Evolutionary conservation across 2,797 vertebrate genomes (phyloP).

Genomic region (Dipus sagitta): DNA sequence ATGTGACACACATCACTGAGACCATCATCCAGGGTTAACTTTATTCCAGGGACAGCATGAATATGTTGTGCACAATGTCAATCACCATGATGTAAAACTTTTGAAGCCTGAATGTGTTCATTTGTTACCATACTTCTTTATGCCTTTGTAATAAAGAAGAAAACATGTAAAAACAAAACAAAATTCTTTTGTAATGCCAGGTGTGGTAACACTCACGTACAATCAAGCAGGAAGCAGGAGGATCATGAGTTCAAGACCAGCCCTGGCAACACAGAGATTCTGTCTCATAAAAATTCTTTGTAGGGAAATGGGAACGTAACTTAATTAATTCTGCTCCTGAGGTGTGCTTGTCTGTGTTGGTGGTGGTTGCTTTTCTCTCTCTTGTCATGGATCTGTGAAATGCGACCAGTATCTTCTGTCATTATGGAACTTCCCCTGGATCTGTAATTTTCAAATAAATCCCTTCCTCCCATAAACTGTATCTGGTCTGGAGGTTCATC

Average conservation of each 20-base stretch:
- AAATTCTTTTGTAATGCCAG: neutral
- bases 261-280: neutral
- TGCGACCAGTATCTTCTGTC: too few relatives aligned
- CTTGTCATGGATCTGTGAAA: too few relatives aligned
- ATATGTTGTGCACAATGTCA: neutral
- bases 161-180: slow-evolving; percentile 26
- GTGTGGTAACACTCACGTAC: neutral
- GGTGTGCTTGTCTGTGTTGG: too few relatives aligned
- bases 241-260: neutral
- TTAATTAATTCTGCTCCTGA: too few relatives aligned
- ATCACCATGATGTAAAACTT: neutral
- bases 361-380: too few relatives aligned
- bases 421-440: too few relatives aligned
- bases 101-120: slow-evolving; percentile 4
- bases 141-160: slow-evolving; percentile 57
- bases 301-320: neutral
- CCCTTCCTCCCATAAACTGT: too few relatives aligned
- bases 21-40: neutral
- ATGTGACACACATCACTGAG: neutral
- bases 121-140: slow-evolving; percentile 39
- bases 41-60: neutral
- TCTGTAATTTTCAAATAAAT: too few relatives aligned
- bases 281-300: neutral
- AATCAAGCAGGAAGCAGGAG: neutral
- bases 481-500: too few relatives aligned